phyloP scores from a whole-genome alignment of 2,113 vertebrate genomes.

The Speoplatyrhinus poulsoni region DNA sequence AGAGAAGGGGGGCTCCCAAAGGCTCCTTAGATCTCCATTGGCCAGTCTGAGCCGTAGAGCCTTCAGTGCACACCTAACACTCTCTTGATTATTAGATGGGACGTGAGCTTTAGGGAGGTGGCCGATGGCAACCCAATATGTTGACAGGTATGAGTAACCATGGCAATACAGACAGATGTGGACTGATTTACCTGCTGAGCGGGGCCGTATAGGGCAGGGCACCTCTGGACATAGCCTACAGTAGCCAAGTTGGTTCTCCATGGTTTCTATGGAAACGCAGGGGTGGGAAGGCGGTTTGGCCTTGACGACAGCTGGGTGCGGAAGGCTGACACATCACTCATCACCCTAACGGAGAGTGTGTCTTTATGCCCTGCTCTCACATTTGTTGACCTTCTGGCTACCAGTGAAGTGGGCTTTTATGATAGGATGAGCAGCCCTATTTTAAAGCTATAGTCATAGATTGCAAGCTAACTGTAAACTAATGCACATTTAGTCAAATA shows the following conservation, averaged over 20 bases:
- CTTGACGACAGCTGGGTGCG: constrained; percentile 35
- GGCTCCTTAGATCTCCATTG: constrained; percentile 45
- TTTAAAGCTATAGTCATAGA: too few relatives aligned
- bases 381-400: too few relatives aligned
- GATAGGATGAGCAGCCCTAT: too few relatives aligned
- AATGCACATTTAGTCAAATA: too few relatives aligned
- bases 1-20: constrained; percentile 13
- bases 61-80: constrained; percentile 28
- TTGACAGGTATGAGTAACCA: constrained; percentile 56
- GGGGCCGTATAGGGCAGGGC: constrained; percentile 22
- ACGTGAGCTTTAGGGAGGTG: neutral
- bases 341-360: neutral
- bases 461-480: too few relatives aligned
- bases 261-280: constrained; percentile 44
- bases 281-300: constrained; percentile 1
- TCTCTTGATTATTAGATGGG: neutral
- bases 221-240: constrained; percentile 16
- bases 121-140: constrained; percentile 2
- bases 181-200: constrained; percentile 19
- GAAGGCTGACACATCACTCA: constrained; percentile 5
- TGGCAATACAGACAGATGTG: constrained; percentile 38
- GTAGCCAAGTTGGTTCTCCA: constrained; percentile 12
- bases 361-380: too few relatives aligned
- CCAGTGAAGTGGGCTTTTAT: too few relatives aligned
- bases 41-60: constrained; percentile 62